phyloP scores from a whole-genome alignment of 1,140 invertebrate species.

The Drosophila eugracilis region DNA sequence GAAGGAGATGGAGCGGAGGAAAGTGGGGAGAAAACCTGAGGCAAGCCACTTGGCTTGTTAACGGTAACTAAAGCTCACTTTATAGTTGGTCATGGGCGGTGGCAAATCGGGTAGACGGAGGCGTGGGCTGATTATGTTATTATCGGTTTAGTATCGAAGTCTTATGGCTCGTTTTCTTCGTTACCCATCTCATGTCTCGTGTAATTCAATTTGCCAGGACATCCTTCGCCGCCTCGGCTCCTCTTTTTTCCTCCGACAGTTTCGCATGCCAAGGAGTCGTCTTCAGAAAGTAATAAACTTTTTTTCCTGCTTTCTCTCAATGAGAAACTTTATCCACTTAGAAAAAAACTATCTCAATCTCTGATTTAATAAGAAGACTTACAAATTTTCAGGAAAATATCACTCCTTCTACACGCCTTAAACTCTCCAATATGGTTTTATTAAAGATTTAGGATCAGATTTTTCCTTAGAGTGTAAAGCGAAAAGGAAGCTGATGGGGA shows the following conservation, averaged over 20 bases:
- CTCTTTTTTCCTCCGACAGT: constrained; percentile 10
- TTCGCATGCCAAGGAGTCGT: constrained; percentile 60
- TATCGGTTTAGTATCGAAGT: constrained; percentile 78
- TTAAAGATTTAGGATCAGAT: neutral
- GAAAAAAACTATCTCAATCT: neutral
- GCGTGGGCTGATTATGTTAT: constrained; percentile 71
- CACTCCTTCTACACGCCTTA: too few species aligned
- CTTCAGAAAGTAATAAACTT: constrained; percentile 76
- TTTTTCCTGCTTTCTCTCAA: constrained; percentile 43
- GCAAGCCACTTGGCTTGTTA: constrained; percentile 60
- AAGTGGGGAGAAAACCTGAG: constrained; percentile 35
- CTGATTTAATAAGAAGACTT: too few species aligned
- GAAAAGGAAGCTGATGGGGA: constrained; percentile 30
- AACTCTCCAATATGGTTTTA: too few species aligned
- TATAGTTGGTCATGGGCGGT: constrained; percentile 37
- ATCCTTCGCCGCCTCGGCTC: constrained; percentile 19
- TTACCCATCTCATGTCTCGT: constrained; percentile 55
- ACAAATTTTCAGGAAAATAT: too few species aligned
- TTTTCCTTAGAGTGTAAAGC: constrained; percentile 15
- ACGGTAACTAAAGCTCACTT: constrained; percentile 69
- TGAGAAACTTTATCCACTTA: constrained; percentile 34
- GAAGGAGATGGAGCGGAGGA: neutral
- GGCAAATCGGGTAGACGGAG: neutral
- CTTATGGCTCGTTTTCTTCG: constrained; percentile 52
- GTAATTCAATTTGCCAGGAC: constrained; percentile 58